Conservation (phyloP, 1,140 invertebrate species). For the Drosophila pruinosa region DNA sequence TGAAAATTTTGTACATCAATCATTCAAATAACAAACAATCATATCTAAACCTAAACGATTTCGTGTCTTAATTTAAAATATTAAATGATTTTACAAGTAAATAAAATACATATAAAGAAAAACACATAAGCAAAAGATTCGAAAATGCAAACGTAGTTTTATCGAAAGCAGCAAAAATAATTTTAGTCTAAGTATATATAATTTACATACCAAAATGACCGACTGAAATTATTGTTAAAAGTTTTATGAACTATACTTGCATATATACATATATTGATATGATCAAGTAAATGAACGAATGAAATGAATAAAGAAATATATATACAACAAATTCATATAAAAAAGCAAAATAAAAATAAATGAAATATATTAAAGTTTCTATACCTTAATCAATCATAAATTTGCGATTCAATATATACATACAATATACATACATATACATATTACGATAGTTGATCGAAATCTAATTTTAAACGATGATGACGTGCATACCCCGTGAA, state of each 20-base stretch:
- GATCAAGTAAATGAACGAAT: conserved; percentile 72
- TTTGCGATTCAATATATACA: conserved; percentile 67
- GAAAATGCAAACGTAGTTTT: conserved; percentile 41
- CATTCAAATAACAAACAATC: conserved; percentile 70
- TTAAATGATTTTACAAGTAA: conserved; percentile 62
- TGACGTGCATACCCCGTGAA: conserved; percentile 1
- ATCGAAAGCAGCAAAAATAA: conserved; percentile 45
- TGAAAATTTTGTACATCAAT: conserved; percentile 55
- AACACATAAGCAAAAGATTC: conserved; percentile 35
- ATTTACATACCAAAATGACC: conserved; percentile 78
- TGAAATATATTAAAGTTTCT: conserved; percentile 72
- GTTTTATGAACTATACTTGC: conserved; percentile 80
- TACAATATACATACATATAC: conserved; percentile 44
- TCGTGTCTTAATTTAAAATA: conserved; percentile 76
- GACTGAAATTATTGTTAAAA: conserved; percentile 82
- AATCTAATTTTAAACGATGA: conserved; percentile 50
- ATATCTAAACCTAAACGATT: conserved; percentile 71
- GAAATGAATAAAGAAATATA: conserved; percentile 55
- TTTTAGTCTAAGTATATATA: conserved; percentile 75
- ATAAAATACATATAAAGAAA: conserved; percentile 22
- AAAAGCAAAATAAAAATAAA: conserved; percentile 15
- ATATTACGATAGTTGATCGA: conserved; percentile 58
- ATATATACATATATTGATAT: conserved; percentile 80
- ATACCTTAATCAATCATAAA: conserved; percentile 74
- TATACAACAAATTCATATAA: conserved; percentile 61